Percentiles rank a stretch among this genome's conserved stretches.
These are phyloP conservation scores for Protodeltote pygarga DNA, from an alignment of 2,888 invertebrate species.

Conservation along the genomic window DNA sequence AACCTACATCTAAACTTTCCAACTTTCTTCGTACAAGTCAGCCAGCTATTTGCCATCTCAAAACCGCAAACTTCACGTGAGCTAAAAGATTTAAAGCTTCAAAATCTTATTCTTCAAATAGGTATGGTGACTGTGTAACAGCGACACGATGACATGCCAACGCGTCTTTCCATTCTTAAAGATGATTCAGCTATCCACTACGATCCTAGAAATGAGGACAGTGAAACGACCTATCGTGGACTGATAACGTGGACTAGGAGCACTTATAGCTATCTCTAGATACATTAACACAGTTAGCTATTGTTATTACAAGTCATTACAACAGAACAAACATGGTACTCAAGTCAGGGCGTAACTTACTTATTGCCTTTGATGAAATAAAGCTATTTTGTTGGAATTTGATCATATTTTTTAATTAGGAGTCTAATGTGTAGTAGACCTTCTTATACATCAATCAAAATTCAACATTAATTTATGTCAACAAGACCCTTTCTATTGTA, in stretches of 20 bases:
- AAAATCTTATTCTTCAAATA: slow-evolving; percentile 24
- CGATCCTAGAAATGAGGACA: slow-evolving; percentile 68
- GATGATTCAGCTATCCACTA: slow-evolving; percentile 56
- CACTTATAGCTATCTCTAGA: slow-evolving; percentile 65
- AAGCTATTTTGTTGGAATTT: no score
- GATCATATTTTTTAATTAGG: no score
- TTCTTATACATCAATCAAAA: slow-evolving; percentile 53
- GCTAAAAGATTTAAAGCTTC: slow-evolving; percentile 30
- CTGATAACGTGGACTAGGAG: slow-evolving; percentile 76
- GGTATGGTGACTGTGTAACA: slow-evolving; percentile 23
- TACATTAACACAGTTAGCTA: slow-evolving; percentile 62
- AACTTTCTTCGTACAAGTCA: slow-evolving; percentile 44
- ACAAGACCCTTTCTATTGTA: slow-evolving; percentile 39
- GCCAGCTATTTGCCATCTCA: slow-evolving; percentile 18
- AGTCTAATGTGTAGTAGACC: no score
- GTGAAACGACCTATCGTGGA: slow-evolving; percentile 75
- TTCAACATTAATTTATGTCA: slow-evolving; percentile 45
- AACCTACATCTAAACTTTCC: slow-evolving; percentile 48
- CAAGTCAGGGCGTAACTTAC: slow-evolving; percentile 40
- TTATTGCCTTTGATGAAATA: no score
- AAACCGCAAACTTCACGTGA: slow-evolving; percentile 33
- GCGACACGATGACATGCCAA: slow-evolving; percentile 16
- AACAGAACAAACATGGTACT: slow-evolving; percentile 54
- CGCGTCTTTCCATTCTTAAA: slow-evolving; percentile 27
- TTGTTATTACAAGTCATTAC: slow-evolving; percentile 59